These are phyloP conservation scores for Acromyrmex echinatior DNA, from an alignment of 1,140 invertebrate genomes.

Conservation along the genomic window DNA sequence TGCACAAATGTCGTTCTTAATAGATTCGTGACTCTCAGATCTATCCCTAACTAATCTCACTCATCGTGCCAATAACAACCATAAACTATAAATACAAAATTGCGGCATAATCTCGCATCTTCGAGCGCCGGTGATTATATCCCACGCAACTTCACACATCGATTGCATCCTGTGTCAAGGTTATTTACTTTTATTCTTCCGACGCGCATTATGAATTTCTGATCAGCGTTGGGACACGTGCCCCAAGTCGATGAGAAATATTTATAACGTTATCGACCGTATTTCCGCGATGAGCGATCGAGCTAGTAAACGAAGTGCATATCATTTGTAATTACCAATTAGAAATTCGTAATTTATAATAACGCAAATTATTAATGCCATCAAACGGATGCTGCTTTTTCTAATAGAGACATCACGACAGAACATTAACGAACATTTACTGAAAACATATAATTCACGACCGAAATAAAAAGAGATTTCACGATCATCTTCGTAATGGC, in stretches of 20 bases:
- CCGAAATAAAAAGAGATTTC: conserved; percentile 5
- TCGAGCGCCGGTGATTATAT: conserved; percentile 54
- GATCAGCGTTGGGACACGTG: conserved; percentile 61
- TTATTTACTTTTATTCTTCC: conserved; percentile 65
- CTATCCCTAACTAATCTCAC: conserved; percentile 8
- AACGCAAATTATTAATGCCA: not conserved
- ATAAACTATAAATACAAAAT: conserved; percentile 63
- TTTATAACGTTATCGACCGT: conserved; percentile 61
- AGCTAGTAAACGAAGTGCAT: not conserved
- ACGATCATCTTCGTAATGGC: not conserved
- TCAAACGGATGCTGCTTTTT: not conserved
- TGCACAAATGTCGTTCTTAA: conserved; percentile 1
- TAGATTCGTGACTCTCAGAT: conserved; percentile 34
- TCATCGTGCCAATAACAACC: conserved; percentile 45
- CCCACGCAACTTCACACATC: conserved; percentile 63
- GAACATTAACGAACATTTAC: not conserved
- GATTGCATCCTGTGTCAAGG: conserved; percentile 56
- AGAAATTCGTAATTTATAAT: conserved; percentile 12
- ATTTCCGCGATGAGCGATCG: conserved; percentile 43
- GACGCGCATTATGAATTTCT: conserved; percentile 61
- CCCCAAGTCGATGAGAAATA: conserved; percentile 56
- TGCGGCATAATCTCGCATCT: conserved; percentile 57
- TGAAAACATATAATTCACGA: conserved; percentile 26
- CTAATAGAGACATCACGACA: not conserved
- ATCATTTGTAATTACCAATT: conserved; percentile 15